Conservation (phyloP, 2,797 vertebrate genomes). For the Adelosebastes latens region DNA sequence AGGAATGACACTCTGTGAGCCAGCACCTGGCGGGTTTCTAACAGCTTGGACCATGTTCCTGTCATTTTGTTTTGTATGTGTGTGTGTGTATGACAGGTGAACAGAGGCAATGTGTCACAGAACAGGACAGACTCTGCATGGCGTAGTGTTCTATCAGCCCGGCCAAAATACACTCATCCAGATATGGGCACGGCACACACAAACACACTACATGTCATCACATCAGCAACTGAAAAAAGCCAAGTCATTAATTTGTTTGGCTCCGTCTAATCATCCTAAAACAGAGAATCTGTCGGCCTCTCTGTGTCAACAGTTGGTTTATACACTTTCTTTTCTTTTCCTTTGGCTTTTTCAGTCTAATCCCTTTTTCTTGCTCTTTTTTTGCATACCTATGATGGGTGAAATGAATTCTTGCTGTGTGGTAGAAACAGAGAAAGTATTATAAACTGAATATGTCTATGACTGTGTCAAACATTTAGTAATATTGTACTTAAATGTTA, state of each 20-base stretch:
- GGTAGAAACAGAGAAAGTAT: not conserved
- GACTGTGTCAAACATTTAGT: not conserved
- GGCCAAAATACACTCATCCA: constrained; percentile 42
- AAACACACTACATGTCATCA: constrained; percentile 6
- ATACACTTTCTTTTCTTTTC: not conserved
- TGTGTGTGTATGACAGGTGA: constrained; percentile 43
- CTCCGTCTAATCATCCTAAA: not conserved
- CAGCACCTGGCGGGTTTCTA: constrained; percentile 48
- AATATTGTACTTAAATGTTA: not conserved
- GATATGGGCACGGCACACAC: not conserved
- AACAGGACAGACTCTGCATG: constrained; percentile 47
- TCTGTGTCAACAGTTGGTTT: not conserved
- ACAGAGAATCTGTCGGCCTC: not conserved
- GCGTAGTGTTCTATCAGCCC: constrained; percentile 24
- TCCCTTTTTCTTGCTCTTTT: not conserved
- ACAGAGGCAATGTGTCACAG: constrained; percentile 58
- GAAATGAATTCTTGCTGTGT: not conserved
- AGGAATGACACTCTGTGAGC: constrained; percentile 42
- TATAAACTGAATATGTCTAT: not conserved
- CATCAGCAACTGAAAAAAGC: not conserved
- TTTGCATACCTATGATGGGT: not conserved
- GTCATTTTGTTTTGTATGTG: constrained; percentile 17
- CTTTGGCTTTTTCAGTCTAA: not conserved
- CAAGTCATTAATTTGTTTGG: not conserved
- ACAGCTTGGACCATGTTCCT: constrained; percentile 56